Evolutionary conservation across 2,888 invertebrate genomes (phyloP), one percentile per base, ranked within the genome.

Genomic region (Andricus curvator): DNA sequence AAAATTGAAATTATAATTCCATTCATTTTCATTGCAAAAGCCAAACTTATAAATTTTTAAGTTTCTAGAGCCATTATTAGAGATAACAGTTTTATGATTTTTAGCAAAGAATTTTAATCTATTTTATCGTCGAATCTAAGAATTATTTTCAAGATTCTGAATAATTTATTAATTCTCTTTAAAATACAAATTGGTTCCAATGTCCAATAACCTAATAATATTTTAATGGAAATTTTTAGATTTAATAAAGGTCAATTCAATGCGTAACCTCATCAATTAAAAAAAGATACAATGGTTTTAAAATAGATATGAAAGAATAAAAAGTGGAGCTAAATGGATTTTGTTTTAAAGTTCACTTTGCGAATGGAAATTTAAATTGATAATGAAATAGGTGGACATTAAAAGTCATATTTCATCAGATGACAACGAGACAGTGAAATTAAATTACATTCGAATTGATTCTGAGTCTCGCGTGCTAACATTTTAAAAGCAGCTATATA

Each of bases 351-450:
- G 20, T 51, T 15, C 4, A 41, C 25, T 48, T 48, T 68, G 17
- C 17, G 4, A 68, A 68, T 48, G 68, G 25, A 44, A 68, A 48
- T 17, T 25, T 17, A 68, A 25, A 68, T 48, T 20, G 17, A 68
- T 68, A 68, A 68, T 48, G 17, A 29, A 51, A 15, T 20, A 20
- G 20, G 13, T 51, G 8, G 68, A 68, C 68, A 48, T 48, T 29
- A 68, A 68, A 68, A 68, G 68, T 20, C 48, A 68, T 13, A 37
- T 68, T 68, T 25, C 17, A 68, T 48, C 44, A 48, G 25, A 68
- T 68, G 48, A 68, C 68, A 68, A 68, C 68, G 48, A 68, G 68
- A 68, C 29, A 48, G 68, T 68, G 48, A 68, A 68, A 68, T 68
- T 68, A 68, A 68, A 68, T 68, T 68, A 48, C 48, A 25, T 41